Evolutionary conservation across 2,888 invertebrate species (phyloP).

Genomic region (Chrysolina americana): DNA sequence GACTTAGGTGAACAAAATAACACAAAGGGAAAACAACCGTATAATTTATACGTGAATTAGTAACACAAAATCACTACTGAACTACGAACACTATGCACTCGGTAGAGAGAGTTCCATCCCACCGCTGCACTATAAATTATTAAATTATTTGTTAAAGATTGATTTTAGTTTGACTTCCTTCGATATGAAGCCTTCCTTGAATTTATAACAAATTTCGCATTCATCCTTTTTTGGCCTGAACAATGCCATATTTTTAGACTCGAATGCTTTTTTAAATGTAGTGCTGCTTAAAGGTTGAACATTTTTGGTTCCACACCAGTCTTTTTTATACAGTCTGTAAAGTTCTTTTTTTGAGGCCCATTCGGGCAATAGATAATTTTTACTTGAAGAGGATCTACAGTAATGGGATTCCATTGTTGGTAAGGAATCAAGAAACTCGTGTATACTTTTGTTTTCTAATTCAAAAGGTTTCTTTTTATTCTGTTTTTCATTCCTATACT

Average conservation of each 20-base stretch:
- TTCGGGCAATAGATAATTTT: slow-evolving; percentile 45
- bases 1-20: too few relatives aligned
- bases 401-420: slow-evolving; percentile 46
- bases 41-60: too few relatives aligned
- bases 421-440: slow-evolving; percentile 27
- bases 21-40: too few relatives aligned
- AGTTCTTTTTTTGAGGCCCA: slow-evolving; percentile 41
- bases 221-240: too few relatives aligned
- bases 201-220: too few relatives aligned
- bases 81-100: too few relatives aligned
- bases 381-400: slow-evolving; percentile 38
- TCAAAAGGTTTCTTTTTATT: slow-evolving; percentile 23
- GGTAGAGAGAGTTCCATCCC: too few relatives aligned
- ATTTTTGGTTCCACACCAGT: slow-evolving; percentile 23
- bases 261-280: slow-evolving; percentile 31
- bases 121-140: background rate
- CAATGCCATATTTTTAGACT: background rate
- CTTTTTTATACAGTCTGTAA: slow-evolving; percentile 29
- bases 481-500: slow-evolving; percentile 26
- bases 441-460: slow-evolving; percentile 22
- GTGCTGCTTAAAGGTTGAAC: slow-evolving; percentile 3
- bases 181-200: too few relatives aligned
- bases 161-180: too few relatives aligned
- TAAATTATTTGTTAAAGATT: too few relatives aligned
- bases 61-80: too few relatives aligned